Evolutionary conservation across 1,140 invertebrate species (phyloP).

Genomic region (Teleopsis dalmanni): DNA sequence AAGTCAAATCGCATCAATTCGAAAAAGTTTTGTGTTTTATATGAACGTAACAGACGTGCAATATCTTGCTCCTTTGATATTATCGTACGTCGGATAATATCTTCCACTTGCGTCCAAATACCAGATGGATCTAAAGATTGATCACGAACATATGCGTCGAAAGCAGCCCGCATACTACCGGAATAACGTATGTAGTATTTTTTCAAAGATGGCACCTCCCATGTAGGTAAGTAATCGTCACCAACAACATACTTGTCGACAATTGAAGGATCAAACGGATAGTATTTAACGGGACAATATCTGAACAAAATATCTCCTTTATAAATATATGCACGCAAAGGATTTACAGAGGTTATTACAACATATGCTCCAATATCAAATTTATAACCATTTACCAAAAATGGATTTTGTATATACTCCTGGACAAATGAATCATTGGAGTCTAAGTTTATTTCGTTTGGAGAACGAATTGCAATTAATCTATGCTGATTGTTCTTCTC

Average conservation of each 20-base stretch:
- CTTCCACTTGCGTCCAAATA: constrained; percentile 77
- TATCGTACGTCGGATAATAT: constrained; percentile 67
- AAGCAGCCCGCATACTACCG: constrained; percentile 78
- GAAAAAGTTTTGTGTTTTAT: constrained; percentile 73
- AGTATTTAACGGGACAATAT: constrained; percentile 87
- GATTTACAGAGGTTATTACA: constrained; percentile 83
- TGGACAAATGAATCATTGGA: constrained; percentile 79
- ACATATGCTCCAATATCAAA: constrained; percentile 97
- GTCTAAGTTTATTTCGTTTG: constrained; percentile 65
- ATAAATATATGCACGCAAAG: constrained; percentile 81
- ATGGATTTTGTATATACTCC: constrained; percentile 77
- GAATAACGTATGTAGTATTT: constrained; percentile 69
- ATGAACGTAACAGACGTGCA: constrained; percentile 49
- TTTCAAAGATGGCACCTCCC: constrained; percentile 81
- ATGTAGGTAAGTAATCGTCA: constrained; percentile 90
- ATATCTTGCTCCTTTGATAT: constrained; percentile 68
- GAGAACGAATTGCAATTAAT: constrained; percentile 70
- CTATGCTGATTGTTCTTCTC: constrained; percentile 90
- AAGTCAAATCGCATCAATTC: constrained; percentile 93
- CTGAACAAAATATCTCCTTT: constrained; percentile 82
- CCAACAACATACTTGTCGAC: constrained; percentile 90
- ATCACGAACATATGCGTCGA: constrained; percentile 69
- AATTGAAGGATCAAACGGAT: constrained; percentile 78
- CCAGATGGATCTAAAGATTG: constrained; percentile 60
- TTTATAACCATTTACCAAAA: constrained; percentile 78